These are phyloP conservation scores for Ceryle rudis DNA, from an alignment of 2,797 vertebrate genomes.

Conservation along the genomic window DNA sequence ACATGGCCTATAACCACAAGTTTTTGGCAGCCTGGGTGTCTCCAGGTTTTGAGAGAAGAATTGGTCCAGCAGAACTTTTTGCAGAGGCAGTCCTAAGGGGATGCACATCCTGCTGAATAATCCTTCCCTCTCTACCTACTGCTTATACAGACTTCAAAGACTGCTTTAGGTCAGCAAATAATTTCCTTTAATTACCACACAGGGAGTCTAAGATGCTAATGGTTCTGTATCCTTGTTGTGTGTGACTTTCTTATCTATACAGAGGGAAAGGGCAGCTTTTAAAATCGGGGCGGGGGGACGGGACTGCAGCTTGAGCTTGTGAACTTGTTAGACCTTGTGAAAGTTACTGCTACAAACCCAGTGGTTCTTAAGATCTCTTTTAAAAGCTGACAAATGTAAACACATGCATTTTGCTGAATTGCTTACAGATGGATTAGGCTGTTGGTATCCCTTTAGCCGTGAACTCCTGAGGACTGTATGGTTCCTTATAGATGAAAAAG, in stretches of 20 bases:
- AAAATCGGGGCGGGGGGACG: not conserved
- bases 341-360: not conserved
- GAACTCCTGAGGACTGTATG: not conserved
- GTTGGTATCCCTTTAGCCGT: not conserved
- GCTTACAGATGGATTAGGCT: not conserved
- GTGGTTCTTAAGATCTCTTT: not conserved
- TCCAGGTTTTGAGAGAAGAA: not conserved
- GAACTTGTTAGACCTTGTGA: not conserved
- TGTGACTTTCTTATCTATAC: conserved; percentile 1
- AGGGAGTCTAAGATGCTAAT: not conserved
- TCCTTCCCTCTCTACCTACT: not conserved
- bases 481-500: not conserved
- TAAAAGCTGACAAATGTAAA: not conserved
- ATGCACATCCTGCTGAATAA: not conserved
- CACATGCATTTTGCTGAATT: not conserved
- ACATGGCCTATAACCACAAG: not conserved
- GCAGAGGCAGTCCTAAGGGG: not conserved
- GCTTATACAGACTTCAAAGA: conserved; percentile 20
- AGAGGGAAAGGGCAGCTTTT: not conserved
- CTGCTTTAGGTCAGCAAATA: conserved; percentile 3
- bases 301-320: not conserved
- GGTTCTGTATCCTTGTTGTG: not conserved
- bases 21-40: not conserved
- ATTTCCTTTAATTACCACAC: conserved; percentile 16
- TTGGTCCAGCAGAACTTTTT: not conserved